Evolutionary conservation across 2,888 invertebrate species (phyloP).

Genomic region (Actias luna): DNA sequence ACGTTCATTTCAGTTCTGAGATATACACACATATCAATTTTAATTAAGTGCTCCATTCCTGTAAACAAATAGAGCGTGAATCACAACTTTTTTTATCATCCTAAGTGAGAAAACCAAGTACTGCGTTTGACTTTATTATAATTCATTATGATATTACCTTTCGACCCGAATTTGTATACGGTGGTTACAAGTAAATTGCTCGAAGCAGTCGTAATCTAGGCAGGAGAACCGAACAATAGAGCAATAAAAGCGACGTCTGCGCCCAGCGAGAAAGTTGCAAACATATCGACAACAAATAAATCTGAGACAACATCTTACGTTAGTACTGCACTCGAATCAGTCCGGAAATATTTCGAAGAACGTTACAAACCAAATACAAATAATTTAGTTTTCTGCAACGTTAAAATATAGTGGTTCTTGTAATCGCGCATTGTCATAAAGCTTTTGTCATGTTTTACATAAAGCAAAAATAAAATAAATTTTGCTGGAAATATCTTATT

Average conservation of each 20-base stretch:
- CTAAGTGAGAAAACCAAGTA: neutral
- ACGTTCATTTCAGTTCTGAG: constrained; percentile 56
- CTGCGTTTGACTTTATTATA: constrained; percentile 46
- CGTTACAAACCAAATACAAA: constrained; percentile 48
- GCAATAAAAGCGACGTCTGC: constrained; percentile 69
- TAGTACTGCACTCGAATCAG: constrained; percentile 41
- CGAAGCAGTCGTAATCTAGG: constrained; percentile 55
- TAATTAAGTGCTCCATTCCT: constrained; percentile 1
- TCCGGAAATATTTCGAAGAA: constrained; percentile 46
- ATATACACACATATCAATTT: constrained; percentile 35
- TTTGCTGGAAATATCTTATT: constrained; percentile 34
- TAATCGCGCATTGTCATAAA: constrained; percentile 6
- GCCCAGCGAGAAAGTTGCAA: constrained; percentile 66
- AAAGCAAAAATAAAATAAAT: constrained; percentile 34
- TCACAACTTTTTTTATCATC: neutral
- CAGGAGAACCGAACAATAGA: constrained; percentile 72
- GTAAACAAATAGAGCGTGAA: neutral
- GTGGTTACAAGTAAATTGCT: constrained; percentile 69
- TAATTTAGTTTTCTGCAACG: constrained; percentile 49
- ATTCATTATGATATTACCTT: constrained; percentile 55
- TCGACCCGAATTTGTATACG: constrained; percentile 52
- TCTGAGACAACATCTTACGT: constrained; percentile 61
- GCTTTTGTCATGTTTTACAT: constrained; percentile 3
- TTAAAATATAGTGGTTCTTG: constrained; percentile 5
- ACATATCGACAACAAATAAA: constrained; percentile 72